Evolutionary conservation across 2,888 invertebrate genomes (phyloP).

Genomic region (Trichopoda pennipes): DNA sequence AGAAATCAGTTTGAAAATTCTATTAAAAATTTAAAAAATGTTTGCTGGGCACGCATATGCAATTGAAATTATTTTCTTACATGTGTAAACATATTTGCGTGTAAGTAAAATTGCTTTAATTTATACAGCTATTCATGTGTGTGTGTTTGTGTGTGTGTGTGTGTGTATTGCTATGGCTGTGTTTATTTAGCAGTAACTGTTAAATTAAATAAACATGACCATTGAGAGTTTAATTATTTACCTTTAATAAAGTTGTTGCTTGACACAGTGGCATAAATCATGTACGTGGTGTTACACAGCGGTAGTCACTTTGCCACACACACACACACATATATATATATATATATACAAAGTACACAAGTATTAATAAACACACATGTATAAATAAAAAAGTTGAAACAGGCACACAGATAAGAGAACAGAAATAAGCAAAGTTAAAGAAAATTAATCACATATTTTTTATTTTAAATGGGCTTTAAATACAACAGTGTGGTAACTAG

Average conservation of each 20-base stretch:
- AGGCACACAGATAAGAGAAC: not conserved
- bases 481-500: slow-evolving; percentile 19
- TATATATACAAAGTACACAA: no score
- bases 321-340: not conserved
- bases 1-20: no score
- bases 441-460: slow-evolving; percentile 51
- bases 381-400: not conserved
- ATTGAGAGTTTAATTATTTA: slow-evolving; percentile 60
- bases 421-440: slow-evolving; percentile 4
- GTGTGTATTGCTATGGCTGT: slow-evolving; percentile 13
- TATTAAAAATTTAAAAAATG: no score
- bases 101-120: slow-evolving; percentile 6
- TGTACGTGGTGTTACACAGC: not conserved
- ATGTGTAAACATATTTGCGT: no score
- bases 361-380: no score
- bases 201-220: slow-evolving; percentile 66
- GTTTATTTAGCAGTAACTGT: slow-evolving; percentile 52
- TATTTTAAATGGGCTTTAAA: slow-evolving; percentile 19
- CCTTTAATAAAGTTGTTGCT: slow-evolving; percentile 63
- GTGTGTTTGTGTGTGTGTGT: not conserved
- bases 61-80: no score
- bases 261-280: slow-evolving; percentile 34
- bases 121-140: not conserved
- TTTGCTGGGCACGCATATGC: no score
- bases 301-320: not conserved